These are phyloP conservation scores for Temnothorax rugatulus DNA, from an alignment of 2,888 invertebrate species.

Conservation along the genomic window DNA sequence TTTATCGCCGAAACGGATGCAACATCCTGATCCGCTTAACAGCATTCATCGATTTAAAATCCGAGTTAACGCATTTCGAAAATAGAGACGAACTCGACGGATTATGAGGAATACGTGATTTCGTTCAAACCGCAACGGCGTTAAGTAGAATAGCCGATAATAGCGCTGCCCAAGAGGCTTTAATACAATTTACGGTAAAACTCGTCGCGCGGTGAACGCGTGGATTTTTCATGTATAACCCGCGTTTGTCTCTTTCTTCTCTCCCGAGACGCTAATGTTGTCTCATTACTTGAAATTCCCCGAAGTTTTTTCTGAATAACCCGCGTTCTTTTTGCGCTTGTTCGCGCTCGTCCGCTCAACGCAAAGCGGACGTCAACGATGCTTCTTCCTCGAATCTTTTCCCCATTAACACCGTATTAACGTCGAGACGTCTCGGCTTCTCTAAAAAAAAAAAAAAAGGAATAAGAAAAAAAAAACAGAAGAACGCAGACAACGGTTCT, in stretches of 20 bases:
- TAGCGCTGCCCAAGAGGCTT: slow-evolving; percentile 15
- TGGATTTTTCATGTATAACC: slow-evolving; percentile 27
- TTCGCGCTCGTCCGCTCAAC: slow-evolving; percentile 38
- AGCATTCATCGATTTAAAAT: slow-evolving; percentile 71
- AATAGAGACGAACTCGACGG: slow-evolving; percentile 40
- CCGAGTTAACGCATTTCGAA: slow-evolving; percentile 63
- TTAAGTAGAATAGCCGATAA: slow-evolving; percentile 5
- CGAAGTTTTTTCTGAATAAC: slow-evolving; percentile 24
- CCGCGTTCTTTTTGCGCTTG: slow-evolving; percentile 30
- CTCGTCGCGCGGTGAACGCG: neutral
- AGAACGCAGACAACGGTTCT: slow-evolving; percentile 56
- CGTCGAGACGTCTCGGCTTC: slow-evolving; percentile 50
- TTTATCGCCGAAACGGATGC: slow-evolving; percentile 42
- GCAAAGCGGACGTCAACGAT: slow-evolving; percentile 52
- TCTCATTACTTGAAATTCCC: slow-evolving; percentile 48
- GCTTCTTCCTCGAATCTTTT: slow-evolving; percentile 59
- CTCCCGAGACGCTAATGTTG: slow-evolving; percentile 39
- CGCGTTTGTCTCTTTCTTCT: slow-evolving; percentile 29
- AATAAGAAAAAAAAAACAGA: slow-evolving; percentile 30
- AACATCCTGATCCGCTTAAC: slow-evolving; percentile 67
- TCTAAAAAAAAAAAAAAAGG: slow-evolving; percentile 32
- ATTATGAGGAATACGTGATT: slow-evolving; percentile 55
- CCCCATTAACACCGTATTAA: slow-evolving; percentile 73
- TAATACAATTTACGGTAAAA: slow-evolving; percentile 43
- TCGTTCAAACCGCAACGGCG: slow-evolving; percentile 29